Evolutionary conservation across 2,113 vertebrate genomes (phyloP).

Genomic region (Tichodroma muraria): DNA sequence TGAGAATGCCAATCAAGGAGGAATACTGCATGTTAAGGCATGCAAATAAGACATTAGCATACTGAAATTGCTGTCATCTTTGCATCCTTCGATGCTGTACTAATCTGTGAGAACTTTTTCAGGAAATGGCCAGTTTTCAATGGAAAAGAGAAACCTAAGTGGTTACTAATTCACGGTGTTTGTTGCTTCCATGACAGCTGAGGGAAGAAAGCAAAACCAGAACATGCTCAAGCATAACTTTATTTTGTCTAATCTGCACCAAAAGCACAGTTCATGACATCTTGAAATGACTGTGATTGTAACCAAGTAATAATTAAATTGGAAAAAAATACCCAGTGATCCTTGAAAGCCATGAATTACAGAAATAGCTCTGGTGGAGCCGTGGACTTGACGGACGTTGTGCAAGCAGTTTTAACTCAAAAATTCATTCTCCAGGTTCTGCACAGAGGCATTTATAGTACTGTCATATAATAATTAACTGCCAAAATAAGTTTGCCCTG

Average conservation of each 20-base stretch:
- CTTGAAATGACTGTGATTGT: not conserved
- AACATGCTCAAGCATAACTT: slow-evolving; percentile 20
- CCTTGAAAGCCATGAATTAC: not conserved
- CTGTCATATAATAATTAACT: not conserved
- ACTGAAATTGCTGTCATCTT: slow-evolving; percentile 3
- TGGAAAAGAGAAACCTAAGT: not conserved
- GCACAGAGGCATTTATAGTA: not conserved
- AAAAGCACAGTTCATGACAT: not conserved
- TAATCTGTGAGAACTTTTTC: not conserved
- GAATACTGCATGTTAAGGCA: not conserved
- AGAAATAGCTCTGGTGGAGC: not conserved
- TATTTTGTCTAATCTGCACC: not conserved
- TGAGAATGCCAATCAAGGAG: slow-evolving; percentile 34
- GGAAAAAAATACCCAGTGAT: not conserved
- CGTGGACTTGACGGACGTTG: fast-evolving
- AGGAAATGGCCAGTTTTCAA: not conserved
- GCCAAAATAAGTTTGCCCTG: not conserved
- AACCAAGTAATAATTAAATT: not conserved
- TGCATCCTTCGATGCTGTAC: not conserved
- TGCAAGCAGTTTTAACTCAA: not conserved
- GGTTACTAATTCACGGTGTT: not conserved
- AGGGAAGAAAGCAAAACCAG: not conserved
- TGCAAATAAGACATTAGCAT: slow-evolving; percentile 1
- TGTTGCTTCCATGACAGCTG: not conserved
- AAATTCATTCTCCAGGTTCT: not conserved